phyloP scores from a whole-genome alignment of 1,140 invertebrate species.

The Latrodectus geometricus region DNA sequence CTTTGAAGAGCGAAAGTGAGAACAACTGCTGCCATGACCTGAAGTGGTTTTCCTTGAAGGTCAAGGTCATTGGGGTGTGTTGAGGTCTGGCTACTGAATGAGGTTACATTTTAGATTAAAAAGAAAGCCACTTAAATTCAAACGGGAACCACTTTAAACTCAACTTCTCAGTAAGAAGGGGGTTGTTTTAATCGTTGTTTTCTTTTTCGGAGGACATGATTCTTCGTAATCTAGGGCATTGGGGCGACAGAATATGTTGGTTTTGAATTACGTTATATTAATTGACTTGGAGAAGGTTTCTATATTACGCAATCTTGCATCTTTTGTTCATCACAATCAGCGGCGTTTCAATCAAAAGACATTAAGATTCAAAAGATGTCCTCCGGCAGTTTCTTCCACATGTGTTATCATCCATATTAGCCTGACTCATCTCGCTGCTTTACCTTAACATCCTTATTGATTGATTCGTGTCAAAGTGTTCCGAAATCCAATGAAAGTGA shows the following conservation, averaged over 20 bases:
- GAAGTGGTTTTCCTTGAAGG: constrained; percentile 60
- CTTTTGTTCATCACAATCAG: constrained; percentile 27
- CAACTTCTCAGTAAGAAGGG: not conserved
- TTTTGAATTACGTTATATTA: constrained; percentile 43
- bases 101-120: constrained; percentile 33
- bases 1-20: constrained; percentile 12
- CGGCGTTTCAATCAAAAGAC: too few relatives aligned
- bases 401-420: too few relatives aligned
- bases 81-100: constrained; percentile 29
- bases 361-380: too few relatives aligned
- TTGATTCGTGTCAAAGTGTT: too few relatives aligned
- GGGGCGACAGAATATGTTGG: constrained; percentile 30
- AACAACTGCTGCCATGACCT: constrained; percentile 34
- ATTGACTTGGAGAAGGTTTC: constrained; percentile 39
- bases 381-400: too few relatives aligned
- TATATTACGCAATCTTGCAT: constrained; percentile 20
- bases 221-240: constrained; percentile 53
- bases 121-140: not conserved
- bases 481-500: too few relatives aligned
- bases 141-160: not conserved
- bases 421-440: too few relatives aligned
- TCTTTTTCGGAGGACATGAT: constrained; percentile 42
- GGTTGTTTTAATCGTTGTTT: constrained; percentile 33
- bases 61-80: constrained; percentile 58
- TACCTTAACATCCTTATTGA: too few relatives aligned